These are phyloP conservation scores for Nymphicus hollandicus DNA, from an alignment of 2,113 vertebrate genomes.

Conservation along the genomic window DNA sequence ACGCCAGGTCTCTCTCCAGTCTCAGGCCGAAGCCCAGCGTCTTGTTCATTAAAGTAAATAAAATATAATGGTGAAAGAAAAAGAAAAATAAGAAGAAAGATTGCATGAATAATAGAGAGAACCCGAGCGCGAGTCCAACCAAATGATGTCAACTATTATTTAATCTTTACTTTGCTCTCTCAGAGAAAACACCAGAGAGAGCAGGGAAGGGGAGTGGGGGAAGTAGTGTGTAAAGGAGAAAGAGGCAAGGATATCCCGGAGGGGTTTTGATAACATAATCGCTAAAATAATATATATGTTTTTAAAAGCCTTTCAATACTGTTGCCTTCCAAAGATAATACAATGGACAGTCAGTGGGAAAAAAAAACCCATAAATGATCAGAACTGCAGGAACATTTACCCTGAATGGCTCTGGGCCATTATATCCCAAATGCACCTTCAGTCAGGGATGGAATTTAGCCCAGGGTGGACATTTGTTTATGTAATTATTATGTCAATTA, in stretches of 20 bases:
- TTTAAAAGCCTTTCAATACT: slow-evolving; percentile 41
- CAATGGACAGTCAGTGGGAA: not conserved
- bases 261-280: slow-evolving; percentile 59
- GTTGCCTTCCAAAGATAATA: slow-evolving; percentile 64
- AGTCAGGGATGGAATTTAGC: not conserved
- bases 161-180: slow-evolving; percentile 47
- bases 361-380: not conserved
- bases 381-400: not conserved
- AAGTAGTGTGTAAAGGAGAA: not conserved
- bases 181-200: slow-evolving; percentile 29
- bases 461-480: not conserved
- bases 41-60: slow-evolving; percentile 43
- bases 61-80: slow-evolving; percentile 42
- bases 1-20: not conserved
- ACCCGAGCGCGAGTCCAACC: slow-evolving; percentile 43
- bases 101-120: slow-evolving; percentile 41
- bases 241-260: slow-evolving; percentile 9
- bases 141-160: slow-evolving; percentile 55
- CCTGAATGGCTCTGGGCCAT: not conserved
- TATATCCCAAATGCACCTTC: not conserved
- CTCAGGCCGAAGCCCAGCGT: not conserved
- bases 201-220: not conserved
- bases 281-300: slow-evolving; percentile 49
- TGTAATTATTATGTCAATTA: not conserved
- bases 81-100: slow-evolving; percentile 36